These are phyloP conservation scores for Ianthella basta DNA, from an alignment of 37 sponge, comb jelly and placozoan genomes.

Conservation along the genomic window DNA sequence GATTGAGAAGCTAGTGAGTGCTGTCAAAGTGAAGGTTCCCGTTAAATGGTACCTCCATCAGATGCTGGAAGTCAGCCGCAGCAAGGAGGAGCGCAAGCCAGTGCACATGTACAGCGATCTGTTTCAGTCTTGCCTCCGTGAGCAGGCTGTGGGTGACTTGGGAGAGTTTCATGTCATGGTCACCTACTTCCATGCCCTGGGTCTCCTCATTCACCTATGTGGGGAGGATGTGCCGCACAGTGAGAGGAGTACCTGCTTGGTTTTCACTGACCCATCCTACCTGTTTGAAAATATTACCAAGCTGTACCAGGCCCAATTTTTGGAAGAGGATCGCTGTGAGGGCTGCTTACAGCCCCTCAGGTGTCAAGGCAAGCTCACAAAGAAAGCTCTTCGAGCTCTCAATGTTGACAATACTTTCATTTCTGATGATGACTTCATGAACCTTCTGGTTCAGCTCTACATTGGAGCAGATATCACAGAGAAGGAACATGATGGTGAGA, in stretches of 20 bases:
- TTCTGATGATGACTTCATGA: background rate
- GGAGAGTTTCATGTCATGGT: constrained; percentile 1
- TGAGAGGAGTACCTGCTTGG: background rate
- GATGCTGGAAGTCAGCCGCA: background rate
- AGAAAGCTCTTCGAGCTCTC: background rate
- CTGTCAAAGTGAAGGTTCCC: background rate
- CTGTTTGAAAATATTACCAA: background rate
- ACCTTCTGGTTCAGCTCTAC: background rate
- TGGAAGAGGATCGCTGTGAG: background rate
- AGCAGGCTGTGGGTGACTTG: background rate
- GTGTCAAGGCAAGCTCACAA: background rate
- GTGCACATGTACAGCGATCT: background rate
- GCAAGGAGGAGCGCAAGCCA: background rate
- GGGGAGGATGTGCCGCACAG: background rate
- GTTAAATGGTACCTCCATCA: constrained; percentile 9
- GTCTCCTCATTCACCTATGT: background rate
- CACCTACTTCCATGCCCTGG: constrained; percentile 1
- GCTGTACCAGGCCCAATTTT: background rate
- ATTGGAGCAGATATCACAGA: background rate
- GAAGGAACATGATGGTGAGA: no score
- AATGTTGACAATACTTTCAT: background rate
- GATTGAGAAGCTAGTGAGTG: background rate
- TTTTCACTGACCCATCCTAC: background rate
- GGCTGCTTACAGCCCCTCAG: background rate
- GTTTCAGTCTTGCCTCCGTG: background rate